Percentiles rank a stretch among this genome's conserved stretches.
Conservation (phyloP, 2,797 vertebrate genomes). For the Pteropus rufus region DNA sequence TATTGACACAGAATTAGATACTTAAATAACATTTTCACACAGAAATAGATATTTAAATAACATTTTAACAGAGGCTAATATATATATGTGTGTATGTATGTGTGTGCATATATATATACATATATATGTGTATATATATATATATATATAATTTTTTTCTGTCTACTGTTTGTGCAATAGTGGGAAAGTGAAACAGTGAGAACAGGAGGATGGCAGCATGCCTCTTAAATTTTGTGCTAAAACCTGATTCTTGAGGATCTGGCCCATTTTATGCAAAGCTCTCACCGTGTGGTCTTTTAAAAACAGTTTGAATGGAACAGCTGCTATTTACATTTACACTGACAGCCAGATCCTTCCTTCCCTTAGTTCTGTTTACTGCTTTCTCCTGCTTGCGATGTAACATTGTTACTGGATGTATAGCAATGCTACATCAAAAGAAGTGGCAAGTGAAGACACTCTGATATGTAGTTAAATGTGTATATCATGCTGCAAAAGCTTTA, state of each 20-base stretch:
- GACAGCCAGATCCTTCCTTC: constrained; percentile 63
- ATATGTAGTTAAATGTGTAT: constrained; percentile 29
- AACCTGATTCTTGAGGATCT: constrained; percentile 28
- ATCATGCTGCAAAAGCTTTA: background rate
- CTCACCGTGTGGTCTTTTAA: constrained; percentile 35
- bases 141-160: background rate
- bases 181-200: background rate
- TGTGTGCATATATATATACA: no score
- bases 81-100: no score
- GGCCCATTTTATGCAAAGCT: constrained; percentile 50
- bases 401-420: constrained; percentile 66
- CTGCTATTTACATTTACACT: constrained; percentile 69
- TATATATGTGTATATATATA: background rate
- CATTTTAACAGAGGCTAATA: background rate
- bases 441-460: constrained; percentile 53
- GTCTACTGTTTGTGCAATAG: background rate
- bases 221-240: constrained; percentile 43
- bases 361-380: constrained; percentile 66
- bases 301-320: constrained; percentile 64
- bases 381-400: constrained; percentile 43
- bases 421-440: constrained; percentile 59
- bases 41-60: background rate
- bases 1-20: background rate
- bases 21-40: background rate
- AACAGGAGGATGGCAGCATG: background rate